Percentiles rank a stretch among this genome's conserved stretches.
Evolutionary conservation across 2,888 invertebrate species (phyloP).

Genomic region (Agonopterix subpropinquella): DNA sequence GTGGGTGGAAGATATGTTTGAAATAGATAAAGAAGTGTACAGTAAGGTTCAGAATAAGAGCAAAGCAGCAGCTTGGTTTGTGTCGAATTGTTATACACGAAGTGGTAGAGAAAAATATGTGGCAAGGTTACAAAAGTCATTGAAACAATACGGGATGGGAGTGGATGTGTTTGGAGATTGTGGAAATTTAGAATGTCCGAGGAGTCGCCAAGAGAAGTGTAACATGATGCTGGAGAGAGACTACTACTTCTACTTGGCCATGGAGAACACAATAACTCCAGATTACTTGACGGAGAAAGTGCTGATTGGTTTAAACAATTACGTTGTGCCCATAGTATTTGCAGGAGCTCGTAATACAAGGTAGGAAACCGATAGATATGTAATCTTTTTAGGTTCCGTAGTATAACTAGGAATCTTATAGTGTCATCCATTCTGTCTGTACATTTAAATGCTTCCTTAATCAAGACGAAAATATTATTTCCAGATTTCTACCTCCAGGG

Average conservation of each 20-base stretch:
- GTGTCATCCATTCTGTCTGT: slow-evolving; percentile 11
- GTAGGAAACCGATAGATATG: slow-evolving; percentile 19
- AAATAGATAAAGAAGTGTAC: slow-evolving; percentile 22
- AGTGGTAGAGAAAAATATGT: slow-evolving; percentile 39
- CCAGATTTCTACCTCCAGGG: no score
- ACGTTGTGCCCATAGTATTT: slow-evolving; percentile 80
- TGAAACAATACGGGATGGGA: no score
- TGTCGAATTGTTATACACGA: slow-evolving; percentile 46
- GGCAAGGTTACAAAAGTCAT: slow-evolving; percentile 22
- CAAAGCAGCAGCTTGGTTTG: slow-evolving; percentile 62
- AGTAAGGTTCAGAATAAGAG: slow-evolving; percentile 39
- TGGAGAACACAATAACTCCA: slow-evolving; percentile 83
- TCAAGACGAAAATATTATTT: no score
- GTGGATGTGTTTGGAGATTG: slow-evolving; percentile 73
- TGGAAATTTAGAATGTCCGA: slow-evolving; percentile 48
- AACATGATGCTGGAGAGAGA: slow-evolving; percentile 56
- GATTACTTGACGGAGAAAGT: slow-evolving; percentile 76
- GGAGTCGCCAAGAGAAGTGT: slow-evolving; percentile 29
- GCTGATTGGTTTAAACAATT: slow-evolving; percentile 73
- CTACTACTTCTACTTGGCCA: slow-evolving; percentile 83
- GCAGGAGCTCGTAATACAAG: slow-evolving; percentile 79
- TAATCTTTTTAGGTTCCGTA: no score
- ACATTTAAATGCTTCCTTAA: no score
- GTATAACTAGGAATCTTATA: slow-evolving; percentile 3
- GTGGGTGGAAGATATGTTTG: slow-evolving; percentile 34